A percentile compares a stretch with the other conserved stretches of the same genome.
Evolutionary conservation across 2,888 invertebrate species (phyloP).

Genomic region (Acleris literana): DNA sequence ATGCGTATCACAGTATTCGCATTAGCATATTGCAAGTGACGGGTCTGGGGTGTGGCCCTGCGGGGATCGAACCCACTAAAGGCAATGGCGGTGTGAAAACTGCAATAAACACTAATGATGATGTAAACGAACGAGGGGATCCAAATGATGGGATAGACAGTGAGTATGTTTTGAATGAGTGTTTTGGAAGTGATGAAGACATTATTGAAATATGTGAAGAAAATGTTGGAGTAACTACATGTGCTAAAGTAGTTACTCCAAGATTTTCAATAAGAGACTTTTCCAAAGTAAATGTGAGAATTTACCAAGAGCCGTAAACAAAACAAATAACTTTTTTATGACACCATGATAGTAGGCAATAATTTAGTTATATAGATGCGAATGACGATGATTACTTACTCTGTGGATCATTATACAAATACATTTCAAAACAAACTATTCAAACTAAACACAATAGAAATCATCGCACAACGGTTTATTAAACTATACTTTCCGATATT

Average conservation of each 20-base stretch:
- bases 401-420: neutral
- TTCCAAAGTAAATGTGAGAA: too few species aligned
- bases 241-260: too few species aligned
- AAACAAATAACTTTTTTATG: too few species aligned
- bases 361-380: neutral
- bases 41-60: slow-evolving; percentile 49
- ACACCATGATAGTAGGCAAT: too few species aligned
- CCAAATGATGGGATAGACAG: slow-evolving; percentile 14
- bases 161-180: neutral
- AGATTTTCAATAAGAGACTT: too few species aligned
- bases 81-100: slow-evolving; percentile 27
- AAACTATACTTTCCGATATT: slow-evolving; percentile 26
- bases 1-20: slow-evolving; percentile 69
- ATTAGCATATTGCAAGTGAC: slow-evolving; percentile 62
- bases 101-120: slow-evolving; percentile 34
- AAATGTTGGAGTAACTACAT: too few species aligned
- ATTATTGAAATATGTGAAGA: neutral
- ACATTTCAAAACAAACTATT: slow-evolving; percentile 12
- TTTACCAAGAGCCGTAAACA: too few species aligned
- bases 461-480: slow-evolving; percentile 29
- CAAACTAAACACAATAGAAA: slow-evolving; percentile 18
- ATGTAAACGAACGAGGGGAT: slow-evolving; percentile 11
- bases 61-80: slow-evolving; percentile 16
- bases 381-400: neutral
- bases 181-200: neutral